Evolutionary conservation across 2,797 vertebrate genomes (phyloP).

Genomic region (Microctenopoma stevenorrisi): DNA sequence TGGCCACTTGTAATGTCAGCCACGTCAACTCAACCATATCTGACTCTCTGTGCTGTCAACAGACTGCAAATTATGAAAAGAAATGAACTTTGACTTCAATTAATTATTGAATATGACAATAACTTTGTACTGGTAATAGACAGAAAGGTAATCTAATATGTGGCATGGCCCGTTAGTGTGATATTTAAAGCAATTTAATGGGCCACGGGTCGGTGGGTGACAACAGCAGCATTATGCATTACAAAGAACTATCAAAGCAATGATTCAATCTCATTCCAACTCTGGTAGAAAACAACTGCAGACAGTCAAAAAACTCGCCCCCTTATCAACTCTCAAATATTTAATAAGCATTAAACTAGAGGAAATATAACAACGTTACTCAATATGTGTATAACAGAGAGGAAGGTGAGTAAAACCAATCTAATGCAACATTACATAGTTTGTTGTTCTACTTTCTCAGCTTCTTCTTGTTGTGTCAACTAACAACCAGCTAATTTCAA

Average conservation of each 20-base stretch:
- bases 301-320: constrained; percentile 16
- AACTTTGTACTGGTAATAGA: constrained; percentile 33
- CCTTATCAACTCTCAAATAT: constrained; percentile 19
- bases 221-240: constrained; percentile 36
- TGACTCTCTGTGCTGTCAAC: constrained; percentile 59
- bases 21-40: constrained; percentile 53
- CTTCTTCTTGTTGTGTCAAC: neutral
- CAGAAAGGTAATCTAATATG: constrained; percentile 27
- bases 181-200: constrained; percentile 11
- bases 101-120: constrained; percentile 44
- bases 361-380: constrained; percentile 11
- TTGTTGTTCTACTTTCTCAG: neutral
- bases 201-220: constrained; percentile 19
- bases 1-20: constrained; percentile 56
- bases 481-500: neutral
- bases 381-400: constrained; percentile 6
- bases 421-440: neutral
- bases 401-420: neutral
- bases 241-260: constrained; percentile 38
- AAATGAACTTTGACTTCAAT: constrained; percentile 59
- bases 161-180: constrained; percentile 20
- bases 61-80: constrained; percentile 51
- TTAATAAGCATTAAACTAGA: neutral
- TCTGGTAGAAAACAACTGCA: constrained; percentile 28
- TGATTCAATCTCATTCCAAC: constrained; percentile 15